Evolutionary conservation across 2,113 vertebrate species (phyloP).

Genomic region (Chinchilla lanigera): DNA sequence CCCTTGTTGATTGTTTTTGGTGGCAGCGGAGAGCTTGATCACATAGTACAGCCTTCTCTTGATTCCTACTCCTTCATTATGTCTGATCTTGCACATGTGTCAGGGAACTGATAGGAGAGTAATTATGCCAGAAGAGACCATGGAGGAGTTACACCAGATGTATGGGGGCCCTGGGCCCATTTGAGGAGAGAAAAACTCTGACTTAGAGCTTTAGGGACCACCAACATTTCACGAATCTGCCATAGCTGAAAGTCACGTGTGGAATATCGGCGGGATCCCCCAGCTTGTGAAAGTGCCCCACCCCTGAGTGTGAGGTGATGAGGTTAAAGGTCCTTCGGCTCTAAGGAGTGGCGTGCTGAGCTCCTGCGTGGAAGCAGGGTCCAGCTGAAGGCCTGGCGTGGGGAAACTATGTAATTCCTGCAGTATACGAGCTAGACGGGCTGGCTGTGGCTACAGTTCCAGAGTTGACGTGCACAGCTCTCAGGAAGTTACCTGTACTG

Average conservation of each 20-base stretch:
- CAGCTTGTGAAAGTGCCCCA: neutral
- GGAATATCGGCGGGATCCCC: neutral
- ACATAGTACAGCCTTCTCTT: neutral
- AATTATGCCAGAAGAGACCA: neutral
- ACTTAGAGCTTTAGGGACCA: neutral
- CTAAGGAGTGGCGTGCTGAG: neutral
- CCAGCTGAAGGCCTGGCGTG: neutral
- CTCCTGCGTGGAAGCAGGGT: neutral
- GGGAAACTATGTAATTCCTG: neutral
- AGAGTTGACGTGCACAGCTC: neutral
- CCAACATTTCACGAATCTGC: neutral
- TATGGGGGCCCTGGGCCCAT: neutral
- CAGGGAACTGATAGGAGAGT: neutral
- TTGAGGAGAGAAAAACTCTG: neutral
- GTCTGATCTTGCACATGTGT: neutral
- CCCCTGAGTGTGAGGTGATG: neutral
- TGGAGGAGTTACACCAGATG: neutral
- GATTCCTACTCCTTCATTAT: neutral
- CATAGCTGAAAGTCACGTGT: neutral
- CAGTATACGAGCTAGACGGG: neutral
- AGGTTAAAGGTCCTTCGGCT: neutral
- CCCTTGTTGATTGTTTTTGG: neutral
- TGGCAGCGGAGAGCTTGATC: neutral
- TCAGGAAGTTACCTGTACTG: neutral
- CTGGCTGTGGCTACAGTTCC: neutral